A percentile compares a stretch with the other conserved stretches of the same genome.
phyloP scores from a whole-genome alignment of 1,140 invertebrate species.

The Periplaneta americana region DNA sequence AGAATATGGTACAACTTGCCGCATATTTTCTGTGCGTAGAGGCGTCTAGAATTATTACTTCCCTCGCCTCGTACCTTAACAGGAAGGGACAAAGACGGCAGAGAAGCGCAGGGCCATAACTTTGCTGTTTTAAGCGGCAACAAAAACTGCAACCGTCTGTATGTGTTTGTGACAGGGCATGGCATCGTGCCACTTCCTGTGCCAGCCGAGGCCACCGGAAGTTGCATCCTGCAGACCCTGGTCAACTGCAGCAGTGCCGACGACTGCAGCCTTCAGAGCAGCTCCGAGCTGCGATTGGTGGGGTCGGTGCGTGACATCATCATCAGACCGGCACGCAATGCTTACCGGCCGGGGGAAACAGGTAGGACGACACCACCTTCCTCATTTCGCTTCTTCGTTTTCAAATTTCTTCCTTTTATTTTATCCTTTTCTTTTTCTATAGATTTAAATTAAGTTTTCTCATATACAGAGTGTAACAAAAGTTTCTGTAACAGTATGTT shows the following conservation, averaged over 20 bases:
- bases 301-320: conserved; percentile 55
- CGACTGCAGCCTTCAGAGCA: conserved; percentile 44
- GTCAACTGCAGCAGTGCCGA: conserved; percentile 45
- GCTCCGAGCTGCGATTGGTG: conserved; percentile 47
- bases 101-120: neutral
- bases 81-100: neutral
- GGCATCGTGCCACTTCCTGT: conserved; percentile 52
- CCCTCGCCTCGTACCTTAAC: neutral
- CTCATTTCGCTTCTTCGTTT: too few species aligned
- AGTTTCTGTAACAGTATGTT: too few species aligned
- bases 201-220: conserved; percentile 44
- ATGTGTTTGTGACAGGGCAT: conserved; percentile 42
- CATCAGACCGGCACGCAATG: conserved; percentile 48
- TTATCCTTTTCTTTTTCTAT: too few species aligned
- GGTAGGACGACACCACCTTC: conserved; percentile 47
- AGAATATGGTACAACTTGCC: too few species aligned
- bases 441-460: too few species aligned
- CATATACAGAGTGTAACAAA: too few species aligned
- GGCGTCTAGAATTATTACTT: neutral
- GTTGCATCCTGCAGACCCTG: conserved; percentile 49
- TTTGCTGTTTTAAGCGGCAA: neutral
- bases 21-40: too few species aligned
- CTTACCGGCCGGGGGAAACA: conserved; percentile 52
- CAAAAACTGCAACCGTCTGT: neutral
- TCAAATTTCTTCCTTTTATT: too few species aligned